Evolutionary conservation across 2,888 invertebrate species (phyloP), one percentile per base, ranked within the genome.

Genomic region (Opisthograptis luteolata): DNA sequence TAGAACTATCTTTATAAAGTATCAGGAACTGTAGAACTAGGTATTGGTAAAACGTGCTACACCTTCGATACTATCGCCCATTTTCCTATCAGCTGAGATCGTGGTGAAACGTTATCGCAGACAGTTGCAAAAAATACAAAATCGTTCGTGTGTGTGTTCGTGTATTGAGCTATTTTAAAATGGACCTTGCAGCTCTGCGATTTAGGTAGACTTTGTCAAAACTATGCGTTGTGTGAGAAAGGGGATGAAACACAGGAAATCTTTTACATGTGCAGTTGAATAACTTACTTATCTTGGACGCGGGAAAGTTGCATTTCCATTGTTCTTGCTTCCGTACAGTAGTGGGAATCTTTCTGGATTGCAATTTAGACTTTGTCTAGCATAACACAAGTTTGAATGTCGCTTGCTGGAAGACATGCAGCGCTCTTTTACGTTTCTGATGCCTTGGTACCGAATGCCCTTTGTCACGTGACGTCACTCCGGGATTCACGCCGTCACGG

Each of bases 381-480:
- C 8, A 3, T 42, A 0, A 0, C 0, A 14, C 44, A 69, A 56
- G 58, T 66, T 58, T 12, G 35, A 52, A 41, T 60, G 49, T 66
- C 31, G 58, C 36, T 5, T 56, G 56, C 10, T 5, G 7, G 24
- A 39, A 12, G 17, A 41, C 8, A 17, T 55, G 35, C 17, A 45
- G 28, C 27, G 19, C 62, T 32, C 68, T 80, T 73, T 55, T 67
- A 30, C 40, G 27, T 17, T 73, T 63, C 73, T 85, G 74, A 3
- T 60, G 15, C 55, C 85, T 81, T 87, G 66, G 84, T 87, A 77
- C 49, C 46, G 43, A 58, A 66, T 81, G 82, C 79, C 81, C 84
- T 81, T 83, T 82, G 70, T 70, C 83, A 81, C 81, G 83, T 86
- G 87, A 86, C 85, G 84, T 84, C 84, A 82, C 69, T 62, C 57